Base-by-base conservation (phyloP, 1,140 invertebrate species). In the Caenorhabditis briggsae region DNA sequence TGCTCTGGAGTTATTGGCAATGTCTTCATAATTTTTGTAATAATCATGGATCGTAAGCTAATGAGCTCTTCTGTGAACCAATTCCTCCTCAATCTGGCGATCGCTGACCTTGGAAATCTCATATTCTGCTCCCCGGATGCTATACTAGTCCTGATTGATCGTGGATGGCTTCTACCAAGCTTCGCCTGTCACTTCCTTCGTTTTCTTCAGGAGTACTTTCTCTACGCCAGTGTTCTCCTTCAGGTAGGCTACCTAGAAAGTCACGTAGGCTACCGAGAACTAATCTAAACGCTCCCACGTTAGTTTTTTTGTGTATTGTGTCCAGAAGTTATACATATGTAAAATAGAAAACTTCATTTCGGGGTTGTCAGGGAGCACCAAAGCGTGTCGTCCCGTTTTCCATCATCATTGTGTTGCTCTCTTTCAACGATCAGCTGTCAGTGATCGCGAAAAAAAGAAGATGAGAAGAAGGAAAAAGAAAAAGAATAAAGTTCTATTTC, bases 121-220 rank as follows among this genome's bases (percentile, higher is more conserved):
- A 20, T 89, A 20, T 89, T 89, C 88, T 88, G 85, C 18, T 58
- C 84, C 5, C 89, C 89, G 5, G 89, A 89, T 64, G 70, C 90
- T 5, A 70, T 83, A 20, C 50, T 84, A 53, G 88, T 84, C 7
- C n/a, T 89, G n/a, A 43, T 87, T 46, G 85, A 89, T 46, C 65
- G 78, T 23, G 88, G 88, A 14, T 89, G 89, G 89, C 18, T 89
- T 0, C 82, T 89, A 0, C 89, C 89, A 8, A 25, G 9, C 18
- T 43, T 89, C 46, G 53, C 83, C 16, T 89, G 89, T 58, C 89
- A 74, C 16, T 23, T 88, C 1, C 33, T 89, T 16, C 88, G 89
- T n/a, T 89, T 89, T 48, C 65, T 89, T 46, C 88, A 89, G 43
- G 88, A 89, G 46, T 89, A 89, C 59, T 89, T 89, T 50, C 88